phyloP scores from a whole-genome alignment of 2,797 vertebrate genomes.

The Trachurus trachurus region DNA sequence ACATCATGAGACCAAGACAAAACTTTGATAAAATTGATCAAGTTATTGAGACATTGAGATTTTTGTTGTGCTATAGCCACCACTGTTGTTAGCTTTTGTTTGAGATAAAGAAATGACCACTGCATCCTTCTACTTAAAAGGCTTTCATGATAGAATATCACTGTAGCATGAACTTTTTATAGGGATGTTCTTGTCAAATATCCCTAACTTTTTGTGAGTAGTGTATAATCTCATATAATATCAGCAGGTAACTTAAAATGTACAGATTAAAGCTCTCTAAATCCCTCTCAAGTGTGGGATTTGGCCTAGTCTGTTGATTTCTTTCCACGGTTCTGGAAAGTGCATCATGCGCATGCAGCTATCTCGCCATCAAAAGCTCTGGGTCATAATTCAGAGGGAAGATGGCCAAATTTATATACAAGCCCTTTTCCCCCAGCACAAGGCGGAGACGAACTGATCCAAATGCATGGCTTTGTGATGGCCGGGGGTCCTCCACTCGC shows the following conservation, averaged over 20 bases:
- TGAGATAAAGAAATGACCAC: too few relatives aligned
- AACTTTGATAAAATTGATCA: too few relatives aligned
- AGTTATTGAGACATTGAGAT: too few relatives aligned
- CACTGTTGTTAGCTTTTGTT: too few relatives aligned
- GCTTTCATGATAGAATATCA: too few relatives aligned
- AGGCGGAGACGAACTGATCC: conserved; percentile 44
- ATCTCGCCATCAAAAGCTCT: conserved; percentile 24
- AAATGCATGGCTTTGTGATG: conserved; percentile 47
- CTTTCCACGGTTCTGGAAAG: conserved; percentile 68
- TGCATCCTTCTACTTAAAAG: too few relatives aligned
- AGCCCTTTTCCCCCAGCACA: conserved; percentile 21
- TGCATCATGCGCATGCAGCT: conserved; percentile 54
- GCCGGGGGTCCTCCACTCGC: not conserved
- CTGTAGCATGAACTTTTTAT: too few relatives aligned
- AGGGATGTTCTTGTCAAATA: too few relatives aligned
- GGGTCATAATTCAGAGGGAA: conserved; percentile 50
- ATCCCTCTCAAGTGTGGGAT: conserved; percentile 35
- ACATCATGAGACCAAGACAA: too few relatives aligned
- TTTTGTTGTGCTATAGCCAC: too few relatives aligned
- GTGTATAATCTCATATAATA: conserved; percentile 59
- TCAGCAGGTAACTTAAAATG: conserved; percentile 53
- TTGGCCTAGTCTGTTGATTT: conserved; percentile 35
- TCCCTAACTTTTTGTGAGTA: too few relatives aligned
- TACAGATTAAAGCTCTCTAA: conserved; percentile 54
- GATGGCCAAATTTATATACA: conserved; percentile 41